Evolutionary conservation across 2,797 vertebrate genomes (phyloP).

Genomic region (Margarornis squamiger): DNA sequence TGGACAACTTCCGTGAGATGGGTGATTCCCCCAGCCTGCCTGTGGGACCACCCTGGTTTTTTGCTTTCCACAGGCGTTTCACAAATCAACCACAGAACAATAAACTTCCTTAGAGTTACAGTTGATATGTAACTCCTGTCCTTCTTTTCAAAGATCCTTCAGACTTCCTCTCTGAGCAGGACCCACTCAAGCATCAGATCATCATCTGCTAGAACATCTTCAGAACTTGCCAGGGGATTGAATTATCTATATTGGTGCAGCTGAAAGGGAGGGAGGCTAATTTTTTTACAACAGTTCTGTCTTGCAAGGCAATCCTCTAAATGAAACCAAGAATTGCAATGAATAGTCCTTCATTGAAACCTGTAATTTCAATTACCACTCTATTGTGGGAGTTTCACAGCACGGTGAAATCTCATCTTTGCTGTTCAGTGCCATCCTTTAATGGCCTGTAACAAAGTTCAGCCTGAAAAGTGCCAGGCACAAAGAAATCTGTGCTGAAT

Average conservation of each 20-base stretch:
- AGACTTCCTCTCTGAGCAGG: not conserved
- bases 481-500: not conserved
- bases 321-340: not conserved
- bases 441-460: not conserved
- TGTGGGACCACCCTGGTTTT: not conserved
- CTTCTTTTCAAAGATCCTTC: not conserved
- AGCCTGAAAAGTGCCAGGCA: not conserved
- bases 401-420: not conserved
- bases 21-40: not conserved
- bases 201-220: not conserved
- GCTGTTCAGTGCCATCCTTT: not conserved
- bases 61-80: not conserved
- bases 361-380: not conserved
- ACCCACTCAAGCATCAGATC: not conserved
- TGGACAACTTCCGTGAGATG: not conserved
- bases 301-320: not conserved
- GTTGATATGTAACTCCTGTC: not conserved
- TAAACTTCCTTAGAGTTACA: not conserved
- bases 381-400: not conserved
- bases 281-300: not conserved
- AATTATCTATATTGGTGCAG: not conserved
- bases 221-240: not conserved
- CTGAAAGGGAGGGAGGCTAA: not conserved
- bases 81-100: not conserved
- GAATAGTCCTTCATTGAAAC: not conserved